phyloP scores from a whole-genome alignment of 2,888 invertebrate genomes.

The Ctena decussata region DNA sequence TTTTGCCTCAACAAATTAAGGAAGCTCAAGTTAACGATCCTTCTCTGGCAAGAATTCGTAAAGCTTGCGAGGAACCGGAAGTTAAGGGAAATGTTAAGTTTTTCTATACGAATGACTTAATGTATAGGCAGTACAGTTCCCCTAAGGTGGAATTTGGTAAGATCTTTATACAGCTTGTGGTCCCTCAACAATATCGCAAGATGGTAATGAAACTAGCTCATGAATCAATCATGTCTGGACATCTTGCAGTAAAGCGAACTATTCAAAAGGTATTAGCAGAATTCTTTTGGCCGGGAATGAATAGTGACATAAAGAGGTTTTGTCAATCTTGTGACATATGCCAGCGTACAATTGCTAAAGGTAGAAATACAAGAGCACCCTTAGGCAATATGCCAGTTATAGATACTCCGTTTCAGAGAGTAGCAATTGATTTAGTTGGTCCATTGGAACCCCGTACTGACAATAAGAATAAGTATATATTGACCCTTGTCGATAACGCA shows the following conservation, averaged over 20 bases:
- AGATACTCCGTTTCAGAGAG: slow-evolving; percentile 60
- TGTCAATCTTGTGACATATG: slow-evolving; percentile 61
- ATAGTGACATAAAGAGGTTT: slow-evolving; percentile 37
- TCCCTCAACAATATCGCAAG: slow-evolving; percentile 37
- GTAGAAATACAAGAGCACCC: slow-evolving; percentile 43
- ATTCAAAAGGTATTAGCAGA: slow-evolving; percentile 1
- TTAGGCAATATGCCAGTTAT: slow-evolving; percentile 62
- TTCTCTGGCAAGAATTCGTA: not conserved
- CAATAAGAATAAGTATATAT: slow-evolving; percentile 40
- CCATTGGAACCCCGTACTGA: slow-evolving; percentile 41
- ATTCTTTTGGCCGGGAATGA: slow-evolving; percentile 64
- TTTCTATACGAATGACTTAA: not conserved
- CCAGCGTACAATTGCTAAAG: slow-evolving; percentile 47
- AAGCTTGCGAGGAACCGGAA: not conserved
- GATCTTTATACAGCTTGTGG: slow-evolving; percentile 32
- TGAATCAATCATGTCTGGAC: slow-evolving; percentile 47
- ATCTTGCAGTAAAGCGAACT: slow-evolving; percentile 4
- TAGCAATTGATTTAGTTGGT: slow-evolving; percentile 61
- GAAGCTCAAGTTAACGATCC: not conserved
- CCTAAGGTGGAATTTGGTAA: slow-evolving; percentile 13
- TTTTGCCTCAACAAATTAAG: not conserved
- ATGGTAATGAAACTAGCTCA: slow-evolving; percentile 58
- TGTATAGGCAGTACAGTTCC: slow-evolving; percentile 35
- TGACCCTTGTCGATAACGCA: slow-evolving; percentile 57
- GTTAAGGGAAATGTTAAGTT: too few species aligned